Evolutionary conservation across 2,113 vertebrate species (phyloP).

Genomic region (Gobius niger): DNA sequence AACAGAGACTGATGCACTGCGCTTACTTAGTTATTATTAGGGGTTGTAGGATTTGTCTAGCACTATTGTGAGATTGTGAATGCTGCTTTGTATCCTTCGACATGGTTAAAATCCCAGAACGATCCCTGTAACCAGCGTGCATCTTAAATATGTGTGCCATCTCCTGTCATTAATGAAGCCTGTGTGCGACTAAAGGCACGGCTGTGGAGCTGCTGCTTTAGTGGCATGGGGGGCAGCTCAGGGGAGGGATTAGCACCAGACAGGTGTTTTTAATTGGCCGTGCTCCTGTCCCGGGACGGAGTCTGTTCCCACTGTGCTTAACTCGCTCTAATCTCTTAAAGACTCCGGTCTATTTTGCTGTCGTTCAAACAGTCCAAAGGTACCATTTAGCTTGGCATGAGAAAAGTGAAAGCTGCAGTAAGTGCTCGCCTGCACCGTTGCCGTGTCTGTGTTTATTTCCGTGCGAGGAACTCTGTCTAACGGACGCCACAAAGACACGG

Average conservation of each 20-base stretch:
- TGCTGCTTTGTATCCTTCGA: too few species aligned
- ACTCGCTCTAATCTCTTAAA: constrained; percentile 15
- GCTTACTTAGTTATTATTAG: too few species aligned
- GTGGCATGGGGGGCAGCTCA: constrained; percentile 11
- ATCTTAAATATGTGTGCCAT: neutral
- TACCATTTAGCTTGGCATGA: neutral
- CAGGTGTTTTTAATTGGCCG: constrained; percentile 61
- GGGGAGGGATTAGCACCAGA: constrained; percentile 34
- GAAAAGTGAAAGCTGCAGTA: constrained; percentile 10
- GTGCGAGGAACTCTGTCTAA: constrained; percentile 41
- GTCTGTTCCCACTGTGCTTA: constrained; percentile 25
- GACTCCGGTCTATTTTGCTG: neutral
- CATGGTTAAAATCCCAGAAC: neutral
- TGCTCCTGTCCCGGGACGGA: constrained; percentile 16
- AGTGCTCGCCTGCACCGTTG: constrained; percentile 3
- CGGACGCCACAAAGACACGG: constrained; percentile 29
- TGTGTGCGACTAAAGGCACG: neutral
- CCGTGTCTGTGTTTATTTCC: constrained; percentile 41
- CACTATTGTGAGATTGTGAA: too few species aligned
- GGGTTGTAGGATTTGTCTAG: too few species aligned
- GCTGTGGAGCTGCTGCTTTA: neutral
- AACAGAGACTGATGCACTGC: too few species aligned
- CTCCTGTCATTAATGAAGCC: constrained; percentile 10
- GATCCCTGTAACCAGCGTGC: constrained; percentile 11
- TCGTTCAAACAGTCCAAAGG: neutral